A percentile compares a stretch with the other conserved stretches of the same genome.
Evolutionary conservation across 92 coral and sea anemone species (phyloP).

Genomic region (Heteractis magnifica): DNA sequence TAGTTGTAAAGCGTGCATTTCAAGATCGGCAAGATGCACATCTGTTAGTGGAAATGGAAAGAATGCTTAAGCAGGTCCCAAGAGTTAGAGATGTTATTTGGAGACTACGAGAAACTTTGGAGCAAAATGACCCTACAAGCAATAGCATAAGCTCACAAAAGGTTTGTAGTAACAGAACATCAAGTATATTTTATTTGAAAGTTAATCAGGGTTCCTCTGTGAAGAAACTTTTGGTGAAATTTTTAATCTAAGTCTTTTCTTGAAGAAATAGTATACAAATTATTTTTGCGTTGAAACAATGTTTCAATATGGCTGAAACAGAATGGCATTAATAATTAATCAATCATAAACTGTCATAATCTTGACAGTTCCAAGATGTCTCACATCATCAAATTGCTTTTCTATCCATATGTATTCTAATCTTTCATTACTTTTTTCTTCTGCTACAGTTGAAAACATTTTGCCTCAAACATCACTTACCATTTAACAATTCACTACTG

Average conservation of each 20-base stretch:
- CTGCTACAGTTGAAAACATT: constrained; percentile 56
- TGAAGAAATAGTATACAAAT: too few species aligned
- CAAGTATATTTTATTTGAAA: too few species aligned
- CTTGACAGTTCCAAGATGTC: neutral
- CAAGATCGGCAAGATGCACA: constrained; percentile 78
- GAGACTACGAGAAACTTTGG: constrained; percentile 45
- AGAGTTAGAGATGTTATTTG: constrained; percentile 39
- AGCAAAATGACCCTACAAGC: constrained; percentile 45
- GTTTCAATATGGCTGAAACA: too few species aligned
- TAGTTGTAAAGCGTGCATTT: constrained; percentile 69
- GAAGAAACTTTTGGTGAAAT: neutral
- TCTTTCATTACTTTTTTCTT: too few species aligned
- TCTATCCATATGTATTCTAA: too few species aligned
- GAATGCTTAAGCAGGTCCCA: constrained; percentile 47
- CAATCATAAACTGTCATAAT: too few species aligned
- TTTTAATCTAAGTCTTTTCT: too few species aligned
- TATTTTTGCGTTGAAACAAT: too few species aligned
- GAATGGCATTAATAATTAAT: too few species aligned
- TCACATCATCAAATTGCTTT: neutral
- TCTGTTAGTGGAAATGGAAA: constrained; percentile 69
- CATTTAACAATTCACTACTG: constrained; percentile 75
- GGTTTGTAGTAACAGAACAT: constrained; percentile 29
- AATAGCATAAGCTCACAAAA: constrained; percentile 62
- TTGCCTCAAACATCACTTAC: constrained; percentile 68
- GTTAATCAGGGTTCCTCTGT: neutral